A percentile compares a stretch with the other conserved stretches of the same genome.
These are phyloP conservation scores for Saccostrea echinata DNA, from an alignment of 1,140 invertebrate species.

Conservation along the genomic window DNA sequence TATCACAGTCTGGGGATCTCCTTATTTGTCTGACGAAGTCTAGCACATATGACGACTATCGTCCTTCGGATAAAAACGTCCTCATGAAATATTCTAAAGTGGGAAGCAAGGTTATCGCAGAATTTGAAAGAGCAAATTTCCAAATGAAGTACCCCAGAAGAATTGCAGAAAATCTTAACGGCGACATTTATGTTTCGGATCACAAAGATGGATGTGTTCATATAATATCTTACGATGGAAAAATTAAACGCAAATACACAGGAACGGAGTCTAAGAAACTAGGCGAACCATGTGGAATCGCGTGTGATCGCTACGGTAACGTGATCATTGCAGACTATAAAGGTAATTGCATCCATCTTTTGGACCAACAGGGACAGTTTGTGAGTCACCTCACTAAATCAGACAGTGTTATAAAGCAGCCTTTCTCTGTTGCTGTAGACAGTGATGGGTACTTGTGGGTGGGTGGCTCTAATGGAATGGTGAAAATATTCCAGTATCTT, in stretches of 20 bases:
- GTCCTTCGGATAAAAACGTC: conserved; percentile 40
- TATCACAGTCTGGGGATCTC: conserved; percentile 37
- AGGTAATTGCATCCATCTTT: conserved; percentile 47
- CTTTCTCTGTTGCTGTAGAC: conserved; percentile 48
- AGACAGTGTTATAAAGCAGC: conserved; percentile 51
- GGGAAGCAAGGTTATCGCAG: conserved; percentile 39
- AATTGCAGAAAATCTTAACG: conserved; percentile 55
- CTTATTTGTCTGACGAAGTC: conserved; percentile 51
- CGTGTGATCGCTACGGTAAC: conserved; percentile 55
- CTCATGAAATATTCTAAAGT: conserved; percentile 45
- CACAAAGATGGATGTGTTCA: conserved; percentile 53
- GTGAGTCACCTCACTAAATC: conserved; percentile 38
- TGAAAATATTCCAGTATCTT: conserved; percentile 49
- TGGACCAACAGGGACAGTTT: conserved; percentile 53
- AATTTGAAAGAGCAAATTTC: conserved; percentile 41
- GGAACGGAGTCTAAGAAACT: conserved; percentile 39
- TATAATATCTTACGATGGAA: conserved; percentile 44
- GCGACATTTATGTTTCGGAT: conserved; percentile 54
- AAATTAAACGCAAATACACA: conserved; percentile 40
- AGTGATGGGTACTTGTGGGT: conserved; percentile 57
- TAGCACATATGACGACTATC: conserved; percentile 53
- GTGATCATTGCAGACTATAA: conserved; percentile 52
- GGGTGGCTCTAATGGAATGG: conserved; percentile 46
- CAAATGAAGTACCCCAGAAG: conserved; percentile 51
- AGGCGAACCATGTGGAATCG: conserved; percentile 54